Evolutionary conservation across 2,888 invertebrate genomes (phyloP), one percentile per base, ranked within the genome.

Genomic region (Cerastis leucographa): DNA sequence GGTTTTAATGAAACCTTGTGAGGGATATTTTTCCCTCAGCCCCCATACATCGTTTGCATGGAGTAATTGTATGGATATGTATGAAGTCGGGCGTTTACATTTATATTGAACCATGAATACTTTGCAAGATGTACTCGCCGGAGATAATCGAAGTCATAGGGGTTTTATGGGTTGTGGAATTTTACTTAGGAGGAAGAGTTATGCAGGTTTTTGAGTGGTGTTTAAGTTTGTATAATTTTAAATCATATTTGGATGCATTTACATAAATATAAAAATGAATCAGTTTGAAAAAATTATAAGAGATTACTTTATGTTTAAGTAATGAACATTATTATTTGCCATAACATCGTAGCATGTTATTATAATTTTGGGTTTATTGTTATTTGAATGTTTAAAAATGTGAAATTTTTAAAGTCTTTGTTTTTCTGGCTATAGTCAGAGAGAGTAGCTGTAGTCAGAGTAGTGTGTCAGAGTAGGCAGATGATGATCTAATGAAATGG

Each of bases 31-130:
- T 81, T 69, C 83, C 67, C 14, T 6, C 69, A 54, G 40, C 61
- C 29, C 61, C 75, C 78, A 74, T 67, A 81, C 79, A 68, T 81
- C 81, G 69, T 81, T 83, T 80, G 78, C 73, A 81, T 81, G 80
- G 80, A 65, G 81, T 89, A 85, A 88, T 90, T 87, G 83, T 89
- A 81, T 87, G 87, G 83, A 83, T 78, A 86, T 86, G 83, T 78
- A 87, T 87, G 84, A 85, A 85, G 86, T 85, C 87, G 71, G 68
- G 62, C 79, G 66, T 89, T 89, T 86, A 89, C 89, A 91, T 91
- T 90, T 89, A 88, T 91, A 91, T 92, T 83, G 78, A 66, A 35
- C 73, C 59, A 88, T 90, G 89, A 91, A 88, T 88, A 88, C 70
- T 75, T 86, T 86, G 80, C 76, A 14, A 80, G 67, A 81, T 59